A percentile compares a stretch with the other conserved stretches of the same genome.
These are phyloP conservation scores for Trichogramma pretiosum DNA, from an alignment of 1,140 invertebrate species.

Conservation along the genomic window DNA sequence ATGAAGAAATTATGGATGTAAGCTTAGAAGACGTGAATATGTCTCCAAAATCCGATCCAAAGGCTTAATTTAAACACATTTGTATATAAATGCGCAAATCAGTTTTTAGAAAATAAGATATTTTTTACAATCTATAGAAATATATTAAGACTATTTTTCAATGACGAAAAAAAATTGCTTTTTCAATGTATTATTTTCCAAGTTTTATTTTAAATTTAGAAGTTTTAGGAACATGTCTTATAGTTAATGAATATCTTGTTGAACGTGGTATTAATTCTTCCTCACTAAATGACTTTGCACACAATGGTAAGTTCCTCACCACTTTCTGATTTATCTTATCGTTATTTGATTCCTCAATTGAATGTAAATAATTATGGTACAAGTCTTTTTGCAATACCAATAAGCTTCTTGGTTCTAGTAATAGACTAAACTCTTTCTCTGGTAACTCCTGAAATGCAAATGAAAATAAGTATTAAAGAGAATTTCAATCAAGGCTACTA, in stretches of 20 bases:
- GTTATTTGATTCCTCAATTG: constrained; percentile 66
- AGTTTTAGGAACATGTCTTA: constrained; percentile 86
- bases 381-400: constrained; percentile 75
- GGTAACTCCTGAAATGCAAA: constrained; percentile 29
- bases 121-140: not conserved
- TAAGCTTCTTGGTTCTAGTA: constrained; percentile 82
- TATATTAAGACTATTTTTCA: constrained; percentile 15
- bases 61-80: not conserved
- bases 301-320: constrained; percentile 60
- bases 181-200: constrained; percentile 36
- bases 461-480: constrained; percentile 3
- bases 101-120: constrained; percentile 4
- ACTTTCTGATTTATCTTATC: constrained; percentile 60
- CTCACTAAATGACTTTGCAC: constrained; percentile 46
- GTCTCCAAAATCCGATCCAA: constrained; percentile 21
- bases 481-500: not conserved
- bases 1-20: constrained; percentile 52
- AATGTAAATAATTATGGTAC: constrained; percentile 81
- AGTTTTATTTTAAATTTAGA: constrained; percentile 66
- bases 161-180: too few species aligned
- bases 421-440: constrained; percentile 53
- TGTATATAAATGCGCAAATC: not conserved
- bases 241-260: constrained; percentile 83
- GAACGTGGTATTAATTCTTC: constrained; percentile 53
- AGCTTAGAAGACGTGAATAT: constrained; percentile 45